These are phyloP conservation scores for Nymphalis c-album DNA, from an alignment of 2,888 invertebrate species.

Conservation along the genomic window DNA sequence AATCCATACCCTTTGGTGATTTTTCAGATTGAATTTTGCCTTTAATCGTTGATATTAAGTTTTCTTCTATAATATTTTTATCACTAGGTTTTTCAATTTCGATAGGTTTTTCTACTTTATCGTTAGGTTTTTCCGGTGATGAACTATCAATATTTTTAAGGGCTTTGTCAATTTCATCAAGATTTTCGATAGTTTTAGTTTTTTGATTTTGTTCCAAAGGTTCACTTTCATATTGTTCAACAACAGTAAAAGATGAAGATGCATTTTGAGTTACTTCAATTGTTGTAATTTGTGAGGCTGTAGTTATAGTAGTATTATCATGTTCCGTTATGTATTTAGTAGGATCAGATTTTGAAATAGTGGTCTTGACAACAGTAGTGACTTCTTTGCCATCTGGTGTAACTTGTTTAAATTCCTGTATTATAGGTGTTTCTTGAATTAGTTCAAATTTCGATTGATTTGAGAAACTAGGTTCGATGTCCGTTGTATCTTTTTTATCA, in stretches of 20 bases:
- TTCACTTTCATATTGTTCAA: conserved; percentile 48
- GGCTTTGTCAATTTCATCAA: conserved; percentile 53
- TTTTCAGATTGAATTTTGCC: not conserved
- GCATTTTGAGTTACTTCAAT: conserved; percentile 63
- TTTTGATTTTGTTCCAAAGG: conserved; percentile 48
- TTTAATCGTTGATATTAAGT: not conserved
- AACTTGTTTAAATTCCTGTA: conserved; percentile 48
- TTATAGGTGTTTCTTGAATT: conserved; percentile 45
- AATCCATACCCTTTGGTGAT: not conserved
- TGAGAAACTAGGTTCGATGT: not conserved
- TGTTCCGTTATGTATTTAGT: conserved; percentile 57
- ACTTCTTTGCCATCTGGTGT: conserved; percentile 48
- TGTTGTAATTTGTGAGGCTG: conserved; percentile 62
- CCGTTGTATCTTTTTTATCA: not conserved
- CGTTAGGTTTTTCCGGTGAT: conserved; percentile 1
- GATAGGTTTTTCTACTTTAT: conserved; percentile 6
- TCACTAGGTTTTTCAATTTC: not conserved
- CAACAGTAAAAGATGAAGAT: conserved; percentile 57
- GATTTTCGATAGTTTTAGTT: conserved; percentile 44
- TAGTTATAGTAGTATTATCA: conserved; percentile 55
- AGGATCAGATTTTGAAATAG: conserved; percentile 54
- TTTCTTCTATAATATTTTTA: not conserved
- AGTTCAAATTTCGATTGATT: conserved; percentile 32
- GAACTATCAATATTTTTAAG: not conserved
- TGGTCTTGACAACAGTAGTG: conserved; percentile 55